These are phyloP conservation scores for Carassius auratus DNA, from an alignment of 2,113 vertebrate species.

Conservation along the genomic window DNA sequence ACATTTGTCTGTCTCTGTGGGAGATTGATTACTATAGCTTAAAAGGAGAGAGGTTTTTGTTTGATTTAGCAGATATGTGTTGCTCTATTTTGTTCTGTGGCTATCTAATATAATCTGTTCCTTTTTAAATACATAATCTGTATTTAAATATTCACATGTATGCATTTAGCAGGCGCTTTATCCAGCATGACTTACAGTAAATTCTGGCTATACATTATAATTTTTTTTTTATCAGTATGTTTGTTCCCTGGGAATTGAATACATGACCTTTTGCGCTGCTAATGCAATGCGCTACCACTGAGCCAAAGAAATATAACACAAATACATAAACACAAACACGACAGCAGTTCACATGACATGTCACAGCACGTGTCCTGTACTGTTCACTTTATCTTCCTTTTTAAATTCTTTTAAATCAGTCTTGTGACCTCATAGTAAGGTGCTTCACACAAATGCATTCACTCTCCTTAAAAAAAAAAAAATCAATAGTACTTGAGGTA, in stretches of 20 bases:
- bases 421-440: background rate
- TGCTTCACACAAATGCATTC: background rate
- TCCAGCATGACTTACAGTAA: no score
- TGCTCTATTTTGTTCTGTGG: background rate
- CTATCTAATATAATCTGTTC: background rate
- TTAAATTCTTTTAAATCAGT: background rate
- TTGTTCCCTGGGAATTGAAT: no score
- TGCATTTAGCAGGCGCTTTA: no score
- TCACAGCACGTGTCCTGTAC: background rate
- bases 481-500: background rate
- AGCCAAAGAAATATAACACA: no score
- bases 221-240: no score
- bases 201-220: no score
- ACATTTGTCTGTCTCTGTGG: background rate
- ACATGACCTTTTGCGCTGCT: no score
- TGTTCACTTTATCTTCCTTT: background rate
- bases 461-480: background rate
- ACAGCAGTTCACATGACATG: background rate
- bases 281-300: no score
- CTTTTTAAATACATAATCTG: background rate
- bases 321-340: background rate
- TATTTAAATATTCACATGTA: background rate
- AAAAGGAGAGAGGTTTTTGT: background rate
- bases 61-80: background rate
- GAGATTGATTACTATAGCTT: slow-evolving; percentile 15